Base-by-base conservation (phyloP, 2,113 vertebrate genomes). In the Cinclus cinclus region DNA sequence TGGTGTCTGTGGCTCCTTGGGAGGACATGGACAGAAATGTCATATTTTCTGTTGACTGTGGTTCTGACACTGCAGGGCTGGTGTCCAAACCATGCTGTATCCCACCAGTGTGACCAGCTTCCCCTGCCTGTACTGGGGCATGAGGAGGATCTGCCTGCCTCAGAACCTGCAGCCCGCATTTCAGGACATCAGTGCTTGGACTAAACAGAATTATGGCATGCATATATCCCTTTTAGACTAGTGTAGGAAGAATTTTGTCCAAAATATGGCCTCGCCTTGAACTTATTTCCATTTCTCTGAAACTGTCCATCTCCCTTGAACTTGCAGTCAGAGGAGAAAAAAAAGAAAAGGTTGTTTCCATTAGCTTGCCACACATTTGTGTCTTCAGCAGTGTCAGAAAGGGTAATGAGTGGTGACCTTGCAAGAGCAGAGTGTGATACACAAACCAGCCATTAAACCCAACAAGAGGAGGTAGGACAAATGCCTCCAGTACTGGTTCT, bases 51-150 rank as follows among this genome's bases (percentile, higher is more conserved):
- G 13, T 13, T 52, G 42, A 5, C 3, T 17, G 6, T 50, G 21
- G 19, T 59, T 83, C 41, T 77, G 33, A 69, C 5, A 3, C 44
- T 68, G 47, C 52, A 70, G 20, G 27, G 23, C 33, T 65, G 10
- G 7, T 59, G 27, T 63, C 47, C 35, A 63, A 12, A 27, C 21
- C 15, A 2, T 23, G 39, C 30, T 0, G 0, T 22, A 31, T 20
- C 24, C 35, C 55, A 68, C 19, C 39, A 47, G 24, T 0, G 0
- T 56, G 63, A 64, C n/a, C 58, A 75, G 12, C 19, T 67, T 25
- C 17, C 23, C 12, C 58, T 22, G 23, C n/a, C 7, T 50, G 6
- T 28, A 11, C 11, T 25, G 33, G 23, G 18, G 10, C 31, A n/a
- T 28, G 22, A 50, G 35, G 27, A 91, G 7, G 9, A 6, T 50